Conservation (phyloP, 30 jellyfish, hydroid and myxozoan species). For the Mastigias papua region DNA sequence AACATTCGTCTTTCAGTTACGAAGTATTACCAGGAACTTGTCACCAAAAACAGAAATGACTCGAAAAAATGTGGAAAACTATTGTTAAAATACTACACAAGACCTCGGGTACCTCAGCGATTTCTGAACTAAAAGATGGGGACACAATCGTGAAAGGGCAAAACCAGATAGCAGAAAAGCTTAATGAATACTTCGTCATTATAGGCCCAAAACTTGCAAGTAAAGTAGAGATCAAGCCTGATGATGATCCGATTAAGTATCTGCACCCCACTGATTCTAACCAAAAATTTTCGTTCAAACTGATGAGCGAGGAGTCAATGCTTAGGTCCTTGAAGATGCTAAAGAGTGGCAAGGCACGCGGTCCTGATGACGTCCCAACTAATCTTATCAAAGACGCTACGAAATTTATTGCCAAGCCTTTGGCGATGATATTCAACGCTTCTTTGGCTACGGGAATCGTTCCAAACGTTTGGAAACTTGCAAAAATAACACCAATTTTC, state of each 20-base stretch:
- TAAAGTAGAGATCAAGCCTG: background rate
- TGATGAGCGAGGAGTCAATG: background rate
- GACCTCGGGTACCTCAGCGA: background rate
- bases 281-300: background rate
- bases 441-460: background rate
- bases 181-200: background rate
- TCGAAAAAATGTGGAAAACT: constrained; percentile 9
- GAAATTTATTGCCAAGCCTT: background rate
- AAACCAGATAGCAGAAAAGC: background rate
- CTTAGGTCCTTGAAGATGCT: background rate
- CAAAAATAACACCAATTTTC: too few species aligned
- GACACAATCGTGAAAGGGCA: background rate
- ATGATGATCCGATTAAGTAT: constrained; percentile 7
- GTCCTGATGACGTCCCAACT: constrained; percentile 8
- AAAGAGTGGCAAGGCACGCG: constrained; percentile 13
- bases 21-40: background rate
- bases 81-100: background rate
- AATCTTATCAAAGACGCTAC: constrained; percentile 1
- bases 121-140: background rate
- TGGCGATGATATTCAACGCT: background rate
- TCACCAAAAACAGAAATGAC: background rate
- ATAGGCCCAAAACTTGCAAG: background rate
- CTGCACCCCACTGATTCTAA: constrained; percentile 1
- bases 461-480: background rate
- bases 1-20: background rate